Evolutionary conservation across 2,888 invertebrate genomes (phyloP).

Genomic region (Spilosoma lubricipeda): DNA sequence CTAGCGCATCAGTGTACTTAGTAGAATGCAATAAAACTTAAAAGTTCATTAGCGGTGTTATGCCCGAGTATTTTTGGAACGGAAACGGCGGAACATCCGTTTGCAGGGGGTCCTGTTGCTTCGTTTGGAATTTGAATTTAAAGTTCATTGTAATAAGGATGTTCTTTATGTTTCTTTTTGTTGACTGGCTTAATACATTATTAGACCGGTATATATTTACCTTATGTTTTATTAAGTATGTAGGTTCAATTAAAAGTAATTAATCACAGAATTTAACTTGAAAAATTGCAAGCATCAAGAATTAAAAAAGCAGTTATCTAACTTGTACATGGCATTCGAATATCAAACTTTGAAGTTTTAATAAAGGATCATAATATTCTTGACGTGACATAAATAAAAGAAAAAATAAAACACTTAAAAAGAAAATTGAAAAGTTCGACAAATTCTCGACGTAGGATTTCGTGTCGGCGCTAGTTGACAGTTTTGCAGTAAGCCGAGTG

Average conservation of each 20-base stretch:
- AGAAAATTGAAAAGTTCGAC: conserved; percentile 58
- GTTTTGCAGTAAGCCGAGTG: conserved; percentile 63
- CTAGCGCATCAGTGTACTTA: conserved; percentile 29
- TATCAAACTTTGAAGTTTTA: conserved; percentile 38
- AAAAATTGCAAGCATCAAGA: background rate
- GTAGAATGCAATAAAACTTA: conserved; percentile 50
- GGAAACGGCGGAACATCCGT: conserved; percentile 65
- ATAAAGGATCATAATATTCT: conserved; percentile 43
- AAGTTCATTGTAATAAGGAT: conserved; percentile 17
- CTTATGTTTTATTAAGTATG: background rate
- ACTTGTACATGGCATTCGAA: conserved; percentile 19
- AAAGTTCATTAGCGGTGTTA: conserved; percentile 58
- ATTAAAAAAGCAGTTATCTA: background rate
- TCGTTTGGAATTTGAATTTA: conserved; percentile 49
- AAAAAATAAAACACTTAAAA: conserved; percentile 41
- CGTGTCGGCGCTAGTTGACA: conserved; percentile 60
- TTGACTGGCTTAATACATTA: background rate
- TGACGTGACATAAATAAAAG: conserved; percentile 31
- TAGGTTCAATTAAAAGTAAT: background rate
- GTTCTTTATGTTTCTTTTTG: background rate
- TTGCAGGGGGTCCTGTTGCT: conserved; percentile 68
- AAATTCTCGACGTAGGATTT: conserved; percentile 59
- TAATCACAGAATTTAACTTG: background rate
- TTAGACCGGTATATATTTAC: background rate
- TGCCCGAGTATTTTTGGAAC: conserved; percentile 62